Conservation (phyloP, 2,888 invertebrate species). For the Scaptomyza parva region DNA sequence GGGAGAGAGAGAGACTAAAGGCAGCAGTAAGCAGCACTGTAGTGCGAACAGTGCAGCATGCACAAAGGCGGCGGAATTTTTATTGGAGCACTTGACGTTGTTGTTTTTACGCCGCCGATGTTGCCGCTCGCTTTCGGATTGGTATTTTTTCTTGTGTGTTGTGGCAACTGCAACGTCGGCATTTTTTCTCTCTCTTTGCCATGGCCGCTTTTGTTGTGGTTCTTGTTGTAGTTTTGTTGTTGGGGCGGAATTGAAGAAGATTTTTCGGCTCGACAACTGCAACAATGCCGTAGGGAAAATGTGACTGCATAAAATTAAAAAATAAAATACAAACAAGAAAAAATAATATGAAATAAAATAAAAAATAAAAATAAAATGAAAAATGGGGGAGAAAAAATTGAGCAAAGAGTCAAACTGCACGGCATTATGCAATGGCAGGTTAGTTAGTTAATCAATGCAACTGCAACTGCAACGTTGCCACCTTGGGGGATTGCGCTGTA, state of each 20-base stretch:
- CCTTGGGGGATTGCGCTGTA: conserved; percentile 58
- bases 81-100: conserved; percentile 74
- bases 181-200: conserved; percentile 37
- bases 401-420: conserved; percentile 23
- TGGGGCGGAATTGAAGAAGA: conserved; percentile 44
- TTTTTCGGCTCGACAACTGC: conserved; percentile 70
- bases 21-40: conserved; percentile 10
- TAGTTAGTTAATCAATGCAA: conserved; percentile 76
- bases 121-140: conserved; percentile 64
- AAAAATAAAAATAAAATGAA: conserved; percentile 31
- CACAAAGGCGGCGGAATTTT: conserved; percentile 75
- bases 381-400: conserved; percentile 12
- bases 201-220: conserved; percentile 20
- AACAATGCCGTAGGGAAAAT: conserved; percentile 62
- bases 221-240: conserved; percentile 29
- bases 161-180: conserved; percentile 30
- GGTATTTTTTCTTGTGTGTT: conserved; percentile 51
- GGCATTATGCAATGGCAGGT: conserved; percentile 61
- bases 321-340: neutral
- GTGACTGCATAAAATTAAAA: conserved; percentile 68
- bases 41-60: conserved; percentile 54
- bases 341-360: neutral
- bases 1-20: conserved; percentile 29
- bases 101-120: conserved; percentile 37
- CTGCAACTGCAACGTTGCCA: conserved; percentile 38